These are phyloP conservation scores for Chloromyia formosa DNA, from an alignment of 2,888 invertebrate genomes.

Conservation along the genomic window DNA sequence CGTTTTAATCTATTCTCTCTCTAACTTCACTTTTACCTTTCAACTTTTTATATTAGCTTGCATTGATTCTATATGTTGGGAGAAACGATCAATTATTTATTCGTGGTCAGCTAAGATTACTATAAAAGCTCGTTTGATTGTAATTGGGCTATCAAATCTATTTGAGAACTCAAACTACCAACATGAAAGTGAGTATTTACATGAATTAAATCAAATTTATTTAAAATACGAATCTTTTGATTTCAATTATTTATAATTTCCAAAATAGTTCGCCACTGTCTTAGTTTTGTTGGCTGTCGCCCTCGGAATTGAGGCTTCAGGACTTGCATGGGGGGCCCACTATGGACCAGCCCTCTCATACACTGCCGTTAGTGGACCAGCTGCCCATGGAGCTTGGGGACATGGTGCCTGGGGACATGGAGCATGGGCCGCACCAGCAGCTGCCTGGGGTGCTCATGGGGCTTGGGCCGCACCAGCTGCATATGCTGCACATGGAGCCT, in stretches of 20 bases:
- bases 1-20: too few species aligned
- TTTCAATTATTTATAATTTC: too few species aligned
- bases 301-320: conserved; percentile 52
- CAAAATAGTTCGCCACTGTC: conserved; percentile 56
- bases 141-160: conserved; percentile 17
- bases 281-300: conserved; percentile 57
- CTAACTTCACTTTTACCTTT: too few species aligned
- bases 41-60: too few species aligned
- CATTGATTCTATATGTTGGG: too few species aligned
- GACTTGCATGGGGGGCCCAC: conserved; percentile 49
- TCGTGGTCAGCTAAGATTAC: too few species aligned
- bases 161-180: conserved; percentile 16
- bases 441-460: conserved; percentile 3
- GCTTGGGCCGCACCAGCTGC: conserved; percentile 39
- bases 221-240: too few species aligned
- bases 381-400: conserved; percentile 49
- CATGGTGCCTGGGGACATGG: conserved; percentile 51
- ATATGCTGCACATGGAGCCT: conserved; percentile 46
- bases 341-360: conserved; percentile 50
- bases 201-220: not conserved
- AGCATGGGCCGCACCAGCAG: conserved; percentile 48
- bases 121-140: not conserved
- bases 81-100: too few species aligned
- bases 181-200: conserved; percentile 32
- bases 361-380: conserved; percentile 54